Evolutionary conservation across 2,888 invertebrate genomes (phyloP).

Genomic region (Lacanobia oleracea): DNA sequence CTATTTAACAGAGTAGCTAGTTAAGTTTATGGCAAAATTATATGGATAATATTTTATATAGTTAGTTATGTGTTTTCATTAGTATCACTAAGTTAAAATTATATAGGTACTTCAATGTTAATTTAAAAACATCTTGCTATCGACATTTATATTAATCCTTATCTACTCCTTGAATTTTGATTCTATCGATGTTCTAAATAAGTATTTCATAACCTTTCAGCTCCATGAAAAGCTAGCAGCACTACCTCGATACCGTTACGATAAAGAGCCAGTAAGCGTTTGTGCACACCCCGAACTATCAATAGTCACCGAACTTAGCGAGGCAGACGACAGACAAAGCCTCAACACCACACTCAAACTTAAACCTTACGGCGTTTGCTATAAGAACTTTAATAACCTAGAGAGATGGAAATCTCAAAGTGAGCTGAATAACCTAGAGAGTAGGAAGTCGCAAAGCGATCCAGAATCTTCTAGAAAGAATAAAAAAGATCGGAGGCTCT

Average conservation of each 20-base stretch:
- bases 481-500: slow-evolving; percentile 51
- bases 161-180: too few relatives aligned
- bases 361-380: slow-evolving; percentile 68
- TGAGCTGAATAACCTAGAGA: slow-evolving; percentile 49
- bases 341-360: slow-evolving; percentile 64
- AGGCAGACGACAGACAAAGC: slow-evolving; percentile 72
- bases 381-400: slow-evolving; percentile 53
- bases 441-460: slow-evolving; percentile 69
- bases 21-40: too few relatives aligned
- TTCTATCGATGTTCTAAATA: too few relatives aligned
- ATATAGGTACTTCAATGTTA: too few relatives aligned
- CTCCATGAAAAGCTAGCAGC: slow-evolving; percentile 79
- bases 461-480: slow-evolving; percentile 60
- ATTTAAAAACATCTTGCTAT: too few relatives aligned
- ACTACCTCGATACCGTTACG: slow-evolving; percentile 72
- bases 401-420: slow-evolving; percentile 65
- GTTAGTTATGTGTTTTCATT: too few relatives aligned
- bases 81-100: too few relatives aligned
- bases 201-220: slow-evolving; percentile 69
- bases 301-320: slow-evolving; percentile 78
- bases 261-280: slow-evolving; percentile 74
- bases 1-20: too few relatives aligned
- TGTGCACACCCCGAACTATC: slow-evolving; percentile 77
- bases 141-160: too few relatives aligned
- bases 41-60: too few relatives aligned